Evolutionary conservation across 1,140 invertebrate species (phyloP).

Genomic region (Sycobia sp.): DNA sequence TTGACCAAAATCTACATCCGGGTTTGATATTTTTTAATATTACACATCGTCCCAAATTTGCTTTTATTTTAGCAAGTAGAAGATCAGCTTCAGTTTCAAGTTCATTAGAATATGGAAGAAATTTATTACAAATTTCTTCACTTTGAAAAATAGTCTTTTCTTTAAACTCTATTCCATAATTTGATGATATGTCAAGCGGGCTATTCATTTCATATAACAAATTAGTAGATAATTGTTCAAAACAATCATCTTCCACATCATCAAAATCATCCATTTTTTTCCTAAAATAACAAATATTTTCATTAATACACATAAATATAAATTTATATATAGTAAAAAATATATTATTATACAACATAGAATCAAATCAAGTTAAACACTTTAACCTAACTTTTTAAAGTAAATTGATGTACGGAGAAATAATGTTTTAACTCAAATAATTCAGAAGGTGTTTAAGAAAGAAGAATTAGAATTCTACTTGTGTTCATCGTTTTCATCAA

Average conservation of each 20-base stretch:
- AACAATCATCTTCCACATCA: conserved; percentile 12
- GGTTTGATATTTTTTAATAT: conserved; percentile 73
- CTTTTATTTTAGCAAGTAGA: conserved; percentile 71
- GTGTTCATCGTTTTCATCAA: conserved; percentile 17
- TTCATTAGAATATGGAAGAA: conserved; percentile 70
- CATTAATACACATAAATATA: background rate
- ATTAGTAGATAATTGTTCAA: conserved; percentile 18
- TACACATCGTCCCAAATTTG: conserved; percentile 70
- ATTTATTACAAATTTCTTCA: conserved; percentile 69
- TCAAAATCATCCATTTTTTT: conserved; percentile 15
- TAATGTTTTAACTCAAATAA: background rate
- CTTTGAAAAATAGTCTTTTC: conserved; percentile 60
- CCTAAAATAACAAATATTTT: background rate
- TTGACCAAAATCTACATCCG: conserved; percentile 68
- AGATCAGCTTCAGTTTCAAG: conserved; percentile 69
- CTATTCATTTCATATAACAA: conserved; percentile 11
- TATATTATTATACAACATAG: background rate
- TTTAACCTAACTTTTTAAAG: conserved; percentile 27
- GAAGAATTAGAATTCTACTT: conserved; percentile 3
- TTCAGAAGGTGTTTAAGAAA: conserved; percentile 4
- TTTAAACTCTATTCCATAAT: conserved; percentile 16
- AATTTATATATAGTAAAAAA: background rate
- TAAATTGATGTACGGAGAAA: background rate
- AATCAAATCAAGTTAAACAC: background rate
- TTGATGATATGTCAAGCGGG: conserved; percentile 17